Conservation (phyloP, 37 sponge, comb jelly and placozoan genomes). For the Amphimedon queenslandica region DNA sequence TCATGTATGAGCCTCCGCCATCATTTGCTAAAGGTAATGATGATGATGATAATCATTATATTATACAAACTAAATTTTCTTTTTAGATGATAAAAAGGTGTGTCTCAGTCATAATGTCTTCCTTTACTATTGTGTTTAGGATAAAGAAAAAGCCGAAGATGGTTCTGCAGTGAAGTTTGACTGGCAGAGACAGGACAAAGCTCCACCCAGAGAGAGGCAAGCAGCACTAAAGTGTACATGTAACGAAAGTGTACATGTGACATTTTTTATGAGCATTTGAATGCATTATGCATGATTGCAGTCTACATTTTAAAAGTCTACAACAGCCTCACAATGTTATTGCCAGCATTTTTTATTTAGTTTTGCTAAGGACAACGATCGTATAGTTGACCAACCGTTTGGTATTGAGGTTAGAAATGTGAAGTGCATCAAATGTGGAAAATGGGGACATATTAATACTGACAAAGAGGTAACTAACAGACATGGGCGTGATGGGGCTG, state of each 20-base stretch:
- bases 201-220: slow-evolving; percentile 58
- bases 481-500: slow-evolving; percentile 3
- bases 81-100: background rate
- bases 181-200: slow-evolving; percentile 79
- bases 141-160: slow-evolving; percentile 11
- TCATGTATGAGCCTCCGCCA: slow-evolving; percentile 96
- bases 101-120: background rate
- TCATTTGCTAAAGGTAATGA: slow-evolving; percentile 51
- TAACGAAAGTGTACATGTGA: background rate
- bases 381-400: slow-evolving; percentile 59
- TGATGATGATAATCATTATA: background rate
- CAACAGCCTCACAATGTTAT: background rate
- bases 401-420: slow-evolving; percentile 79
- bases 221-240: background rate
- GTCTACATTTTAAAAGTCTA: too few relatives aligned
- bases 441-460: slow-evolving; percentile 92
- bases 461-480: slow-evolving; percentile 81
- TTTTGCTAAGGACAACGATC: slow-evolving; percentile 48
- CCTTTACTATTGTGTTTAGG: background rate
- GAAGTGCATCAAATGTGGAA: slow-evolving; percentile 92
- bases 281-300: too few relatives aligned
- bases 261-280: too few relatives aligned
- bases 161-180: slow-evolving; percentile 71
- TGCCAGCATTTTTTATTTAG: background rate
- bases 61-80: background rate